These are phyloP conservation scores for Pteronura brasiliensis DNA, from an alignment of 2,113 vertebrate species.

Conservation along the genomic window DNA sequence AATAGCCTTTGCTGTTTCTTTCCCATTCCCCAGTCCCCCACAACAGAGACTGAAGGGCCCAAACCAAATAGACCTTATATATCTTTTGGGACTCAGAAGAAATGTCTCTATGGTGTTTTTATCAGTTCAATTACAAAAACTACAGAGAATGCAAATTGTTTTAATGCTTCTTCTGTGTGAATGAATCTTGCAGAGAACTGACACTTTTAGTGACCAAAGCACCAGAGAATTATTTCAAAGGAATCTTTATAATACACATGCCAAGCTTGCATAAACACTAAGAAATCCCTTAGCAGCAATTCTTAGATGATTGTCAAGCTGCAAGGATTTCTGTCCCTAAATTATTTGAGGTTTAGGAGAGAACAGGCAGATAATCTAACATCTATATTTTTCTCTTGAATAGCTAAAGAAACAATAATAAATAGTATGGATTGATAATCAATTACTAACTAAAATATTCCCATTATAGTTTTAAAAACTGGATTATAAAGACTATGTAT, in stretches of 20 bases:
- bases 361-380: not conserved
- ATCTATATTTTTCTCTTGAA: not conserved
- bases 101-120: slow-evolving; percentile 41
- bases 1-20: not conserved
- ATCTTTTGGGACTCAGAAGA: slow-evolving; percentile 31
- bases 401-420: not conserved
- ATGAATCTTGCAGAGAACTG: slow-evolving; percentile 40
- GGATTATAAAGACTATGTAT: not conserved
- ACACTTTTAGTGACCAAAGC: slow-evolving; percentile 43
- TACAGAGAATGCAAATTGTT: slow-evolving; percentile 43
- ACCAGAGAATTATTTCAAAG: slow-evolving; percentile 56
- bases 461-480: not conserved
- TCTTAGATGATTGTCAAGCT: slow-evolving; percentile 41
- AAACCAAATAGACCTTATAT: not conserved
- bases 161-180: slow-evolving; percentile 33
- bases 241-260: not conserved
- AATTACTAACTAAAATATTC: slow-evolving; percentile 43
- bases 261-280: slow-evolving; percentile 41
- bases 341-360: not conserved
- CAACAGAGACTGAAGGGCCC: not conserved
- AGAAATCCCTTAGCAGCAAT: slow-evolving; percentile 11
- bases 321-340: not conserved
- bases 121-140: slow-evolving; percentile 63
- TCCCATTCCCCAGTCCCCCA: not conserved
- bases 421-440: not conserved